These are phyloP conservation scores for Heliconius himera DNA, from an alignment of 1,140 invertebrate genomes.

Conservation along the genomic window DNA sequence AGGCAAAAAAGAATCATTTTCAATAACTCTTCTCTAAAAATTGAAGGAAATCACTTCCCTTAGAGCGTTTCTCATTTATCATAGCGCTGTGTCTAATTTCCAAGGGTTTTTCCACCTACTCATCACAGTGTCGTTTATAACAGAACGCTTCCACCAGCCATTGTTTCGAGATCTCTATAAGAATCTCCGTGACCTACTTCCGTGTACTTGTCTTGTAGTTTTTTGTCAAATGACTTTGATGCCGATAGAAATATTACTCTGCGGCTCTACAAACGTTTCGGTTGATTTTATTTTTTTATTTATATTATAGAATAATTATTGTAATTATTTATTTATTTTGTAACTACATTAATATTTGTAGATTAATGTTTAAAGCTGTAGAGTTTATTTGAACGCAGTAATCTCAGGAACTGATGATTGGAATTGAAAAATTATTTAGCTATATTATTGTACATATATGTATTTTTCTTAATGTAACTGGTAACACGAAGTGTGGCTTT, in stretches of 20 bases:
- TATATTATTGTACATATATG: too few relatives aligned
- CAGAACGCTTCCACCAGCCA: conserved; percentile 42
- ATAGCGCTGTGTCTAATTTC: conserved; percentile 46
- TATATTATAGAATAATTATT: neutral
- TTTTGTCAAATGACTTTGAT: conserved; percentile 20
- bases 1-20: neutral
- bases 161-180: conserved; percentile 47
- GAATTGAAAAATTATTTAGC: too few relatives aligned
- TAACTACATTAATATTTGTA: neutral
- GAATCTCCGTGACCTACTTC: conserved; percentile 53
- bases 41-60: conserved; percentile 28
- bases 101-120: conserved; percentile 48
- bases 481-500: too few relatives aligned
- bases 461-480: too few relatives aligned
- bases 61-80: conserved; percentile 40
- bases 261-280: neutral
- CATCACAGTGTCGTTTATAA: conserved; percentile 52
- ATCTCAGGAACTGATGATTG: too few relatives aligned
- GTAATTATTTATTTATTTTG: neutral
- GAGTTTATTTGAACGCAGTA: too few relatives aligned
- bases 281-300: neutral
- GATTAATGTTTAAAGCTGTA: too few relatives aligned
- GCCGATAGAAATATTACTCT: conserved; percentile 3
- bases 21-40: neutral
- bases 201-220: conserved; percentile 32